Evolutionary conservation across 35 echinoderm and acorn worm species (phyloP).

Genomic region (Amphiura filiformis): DNA sequence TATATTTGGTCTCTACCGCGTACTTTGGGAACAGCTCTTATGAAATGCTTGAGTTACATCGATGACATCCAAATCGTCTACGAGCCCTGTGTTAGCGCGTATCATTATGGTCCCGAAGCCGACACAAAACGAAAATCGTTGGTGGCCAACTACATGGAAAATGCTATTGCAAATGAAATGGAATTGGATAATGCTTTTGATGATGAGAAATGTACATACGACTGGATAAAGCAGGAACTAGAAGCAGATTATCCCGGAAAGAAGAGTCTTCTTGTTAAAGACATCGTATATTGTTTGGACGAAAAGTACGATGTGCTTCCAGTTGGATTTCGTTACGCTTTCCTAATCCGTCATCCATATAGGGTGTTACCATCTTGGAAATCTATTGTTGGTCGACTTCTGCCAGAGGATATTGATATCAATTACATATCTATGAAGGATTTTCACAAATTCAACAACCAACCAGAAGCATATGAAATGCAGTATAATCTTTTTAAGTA

Average conservation of each 20-base stretch:
- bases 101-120: too few relatives aligned
- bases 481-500: neutral
- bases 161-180: too few relatives aligned
- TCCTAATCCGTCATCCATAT: too few relatives aligned
- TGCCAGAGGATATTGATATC: neutral
- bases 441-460: neutral
- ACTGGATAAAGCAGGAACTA: neutral
- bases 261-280: constrained; percentile 56
- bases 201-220: neutral
- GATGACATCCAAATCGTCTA: too few relatives aligned
- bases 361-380: constrained; percentile 38
- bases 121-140: too few relatives aligned
- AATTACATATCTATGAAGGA: neutral
- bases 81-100: too few relatives aligned
- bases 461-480: neutral
- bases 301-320: constrained; percentile 33
- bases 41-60: too few relatives aligned
- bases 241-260: constrained; percentile 17
- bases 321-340: constrained; percentile 40
- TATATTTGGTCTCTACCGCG: too few relatives aligned
- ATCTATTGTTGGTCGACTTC: neutral
- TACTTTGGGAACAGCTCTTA: too few relatives aligned
- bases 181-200: too few relatives aligned
- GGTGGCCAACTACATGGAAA: too few relatives aligned
- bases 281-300: constrained; percentile 34